Evolutionary conservation across 2,888 invertebrate genomes (phyloP).

Genomic region (Callosobruchus maculatus): DNA sequence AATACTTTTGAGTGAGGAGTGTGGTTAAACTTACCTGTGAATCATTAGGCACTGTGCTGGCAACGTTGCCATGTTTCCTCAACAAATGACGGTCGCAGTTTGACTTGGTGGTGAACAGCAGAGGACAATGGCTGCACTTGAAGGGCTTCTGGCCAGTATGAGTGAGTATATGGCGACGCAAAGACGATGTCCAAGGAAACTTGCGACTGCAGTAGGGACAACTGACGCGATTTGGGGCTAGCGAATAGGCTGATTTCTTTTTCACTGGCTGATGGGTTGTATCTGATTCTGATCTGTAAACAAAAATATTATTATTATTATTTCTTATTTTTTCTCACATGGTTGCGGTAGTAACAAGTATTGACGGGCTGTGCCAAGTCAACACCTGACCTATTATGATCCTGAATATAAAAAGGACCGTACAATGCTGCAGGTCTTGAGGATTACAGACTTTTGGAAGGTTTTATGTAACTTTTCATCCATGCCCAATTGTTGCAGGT

Average conservation of each 20-base stretch:
- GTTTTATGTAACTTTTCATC: too few species aligned
- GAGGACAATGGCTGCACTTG: conserved; percentile 89
- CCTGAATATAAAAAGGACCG: too few species aligned
- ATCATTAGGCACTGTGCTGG: conserved; percentile 43
- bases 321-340: too few species aligned
- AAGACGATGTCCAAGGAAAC: conserved; percentile 95
- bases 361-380: too few species aligned
- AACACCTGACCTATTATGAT: too few species aligned
- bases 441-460: too few species aligned
- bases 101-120: conserved; percentile 94
- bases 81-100: conserved; percentile 93
- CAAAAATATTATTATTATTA: too few species aligned
- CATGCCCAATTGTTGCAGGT: too few species aligned
- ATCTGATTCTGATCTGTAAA: conserved; percentile 70
- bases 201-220: conserved; percentile 92
- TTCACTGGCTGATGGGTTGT: conserved; percentile 57
- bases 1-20: too few species aligned
- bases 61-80: conserved; percentile 73
- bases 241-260: conserved; percentile 91
- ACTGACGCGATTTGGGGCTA: conserved; percentile 89
- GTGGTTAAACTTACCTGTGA: conserved; percentile 28
- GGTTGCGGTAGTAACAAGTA: too few species aligned
- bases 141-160: conserved; percentile 97
- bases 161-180: conserved; percentile 90
- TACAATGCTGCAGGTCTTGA: too few species aligned